Base-by-base conservation (phyloP, 2,888 invertebrate species). In the Papilio gigon region DNA sequence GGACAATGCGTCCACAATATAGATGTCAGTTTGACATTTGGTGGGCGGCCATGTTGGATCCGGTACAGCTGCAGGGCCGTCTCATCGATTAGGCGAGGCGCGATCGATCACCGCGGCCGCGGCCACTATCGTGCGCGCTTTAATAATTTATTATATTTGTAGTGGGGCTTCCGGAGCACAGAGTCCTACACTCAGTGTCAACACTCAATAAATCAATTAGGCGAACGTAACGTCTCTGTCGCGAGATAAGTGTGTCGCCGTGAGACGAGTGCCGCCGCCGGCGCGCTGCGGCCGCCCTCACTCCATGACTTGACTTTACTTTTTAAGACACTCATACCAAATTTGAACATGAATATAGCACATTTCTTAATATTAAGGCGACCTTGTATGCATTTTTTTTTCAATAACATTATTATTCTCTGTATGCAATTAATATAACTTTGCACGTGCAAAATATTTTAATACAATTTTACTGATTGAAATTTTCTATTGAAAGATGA, bases 151-250 rank as follows among this genome's bases (percentile, higher is more conserved):
- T 89, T 87, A 88, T 86, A 86, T 87, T 86, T 85, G 83, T 81
- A 82, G 81, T 81, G 78, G 82, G 60, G 85, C 86, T 87, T 88
- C 88, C 89, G 89, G 88, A 85, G 65, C 79, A 77, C 77, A 78
- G 76, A 47, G 65, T 33, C 65, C 74, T 84, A 84, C 84, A 79
- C 73, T 82, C 84, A 79, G 73, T 82, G 88, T 89, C 89, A 88
- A 89, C 89, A 89, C 85, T 83, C 86, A 85, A 89, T 90, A 89
- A 89, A 90, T 89, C 90, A 88, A 89, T 89, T 89, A 90, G 77
- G 82, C 76, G 81, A 82, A 59, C 76, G 78, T 83, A 83, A 85
- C 86, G 83, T 88, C 84, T 84, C 78, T 77, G 77, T 80, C 74
- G 64, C 66, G 67, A 65, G 84, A 83, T 84, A 85, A 67, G 76